Base-by-base conservation (phyloP, 1,140 invertebrate species). In the Ylistrum balloti region DNA sequence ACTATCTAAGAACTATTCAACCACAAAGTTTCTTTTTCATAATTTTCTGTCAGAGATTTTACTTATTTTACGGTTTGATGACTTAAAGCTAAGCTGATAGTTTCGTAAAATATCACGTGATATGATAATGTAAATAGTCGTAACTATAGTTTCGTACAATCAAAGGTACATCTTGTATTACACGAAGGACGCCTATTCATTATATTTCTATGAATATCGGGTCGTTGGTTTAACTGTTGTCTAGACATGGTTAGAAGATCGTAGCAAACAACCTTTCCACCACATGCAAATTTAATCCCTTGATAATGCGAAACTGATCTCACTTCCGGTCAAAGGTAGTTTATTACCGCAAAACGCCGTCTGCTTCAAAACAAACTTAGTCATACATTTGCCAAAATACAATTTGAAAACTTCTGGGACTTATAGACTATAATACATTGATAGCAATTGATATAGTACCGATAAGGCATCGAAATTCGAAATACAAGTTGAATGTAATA, bases 71-170 rank as follows among this genome's bases (percentile, higher is more conserved):
- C n/a, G n/a, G n/a, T n/a, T n/a, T n/a, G n/a, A n/a, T n/a, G n/a
- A n/a, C n/a, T n/a, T n/a, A n/a, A n/a, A n/a, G n/a, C n/a, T n/a
- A n/a, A n/a, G n/a, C 28, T 17, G 20, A 28, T 74, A 74, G 56
- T 74, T 74, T 74, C 56, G 56, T 74, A 74, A 3, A 28, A 74
- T 28, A 28, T 74, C 56, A 74, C 56, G 56, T 74, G 56, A 74
- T 74, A n/a, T 17, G 22, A 74, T 48, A 74, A 3, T 9, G 15
- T 74, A 74, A 74, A 74, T n/a, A 5, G 22, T 5, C 13, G 22
- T n/a, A n/a, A 74, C 56, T 74, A 28, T 74, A 74, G 56, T 74
- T 74, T 74, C 56, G 56, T 74, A 74, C 56, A 74, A n/a, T 74
- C 56, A 74, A 7, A 74, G 56, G 22, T 74, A 48, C 45, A 48